Conservation (phyloP, 2,797 vertebrate species). For the Carapus acus region DNA sequence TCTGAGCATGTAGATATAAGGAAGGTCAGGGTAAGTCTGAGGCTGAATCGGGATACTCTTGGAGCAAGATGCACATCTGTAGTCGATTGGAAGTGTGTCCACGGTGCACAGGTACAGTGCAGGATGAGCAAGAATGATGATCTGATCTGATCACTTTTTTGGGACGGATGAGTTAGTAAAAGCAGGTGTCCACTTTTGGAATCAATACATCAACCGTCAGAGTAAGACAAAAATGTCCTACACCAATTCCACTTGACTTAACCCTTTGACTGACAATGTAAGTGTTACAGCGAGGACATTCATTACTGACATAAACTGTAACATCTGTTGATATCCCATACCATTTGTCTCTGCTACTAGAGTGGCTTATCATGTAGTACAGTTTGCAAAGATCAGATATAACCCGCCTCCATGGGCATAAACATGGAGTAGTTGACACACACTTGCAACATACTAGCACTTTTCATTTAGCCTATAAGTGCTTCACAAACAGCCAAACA, state of each 20-base stretch:
- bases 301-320: neutral
- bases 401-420: too few species aligned
- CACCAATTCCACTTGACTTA: neutral
- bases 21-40: neutral
- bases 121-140: too few species aligned
- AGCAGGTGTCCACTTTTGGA: slow-evolving; percentile 4
- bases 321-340: neutral
- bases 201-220: neutral
- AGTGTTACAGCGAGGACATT: neutral
- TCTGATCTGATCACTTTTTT: too few species aligned
- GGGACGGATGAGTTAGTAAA: neutral
- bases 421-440: too few species aligned
- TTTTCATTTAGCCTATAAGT: too few species aligned
- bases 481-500: too few species aligned
- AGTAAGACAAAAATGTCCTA: neutral
- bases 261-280: slow-evolving; percentile 6
- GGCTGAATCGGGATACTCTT: neutral
- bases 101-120: too few species aligned
- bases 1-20: too few species aligned
- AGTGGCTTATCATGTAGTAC: neutral
- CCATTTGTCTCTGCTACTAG: neutral
- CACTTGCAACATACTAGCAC: too few species aligned
- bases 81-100: too few species aligned
- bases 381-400: too few species aligned
- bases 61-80: too few species aligned